Evolutionary conservation across 2,113 vertebrate species (phyloP), one percentile per base, ranked within the genome.

Genomic region (Columba livia): DNA sequence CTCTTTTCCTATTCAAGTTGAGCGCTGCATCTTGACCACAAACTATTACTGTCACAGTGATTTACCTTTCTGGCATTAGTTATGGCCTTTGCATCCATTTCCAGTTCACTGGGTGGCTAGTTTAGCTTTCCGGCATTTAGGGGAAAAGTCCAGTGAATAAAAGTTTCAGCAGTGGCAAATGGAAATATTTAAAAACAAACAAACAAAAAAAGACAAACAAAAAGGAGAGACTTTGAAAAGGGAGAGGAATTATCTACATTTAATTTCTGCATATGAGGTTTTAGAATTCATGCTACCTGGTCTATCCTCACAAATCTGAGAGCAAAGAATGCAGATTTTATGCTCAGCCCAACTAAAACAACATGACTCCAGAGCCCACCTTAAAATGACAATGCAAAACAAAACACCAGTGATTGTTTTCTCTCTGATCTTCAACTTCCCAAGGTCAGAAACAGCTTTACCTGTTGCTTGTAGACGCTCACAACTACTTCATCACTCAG

Each of bases 41-140:
- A 73, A 65, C 40, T 85, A 34, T 87, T 87, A 54, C 4, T 66
- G 58, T 93, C 79, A 94, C 3, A 0, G 12, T 79, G 79, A 65
- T 83, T 96, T 90, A 85, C 89, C 56, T 90, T 85, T 91, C 62
- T 82, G 74, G 47, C 71, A 62, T 66, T 78, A 85, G 50, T 82
- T 91, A 62, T 23, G 74, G 54, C 51, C 32, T 81, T 83, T 85
- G 51, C 71, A 77, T 79, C 50, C 32, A 42, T 75, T 88, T 92
- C 82, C 47, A 94, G 62, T 62, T 91, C 67, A 24, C 67, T 51
- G 18, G 50, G 60, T 73, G 70, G 44, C 75, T 61, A 72, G 40
- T 88, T 88, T 48, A 62, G 47, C 47, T 79, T 70, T 79, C 58
- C 3, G 14, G 74, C 75, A 64, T 70, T 65, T 77, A 67, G 67